Base-by-base conservation (phyloP, 2,797 vertebrate genomes). In the Chloroceryle amazona region DNA sequence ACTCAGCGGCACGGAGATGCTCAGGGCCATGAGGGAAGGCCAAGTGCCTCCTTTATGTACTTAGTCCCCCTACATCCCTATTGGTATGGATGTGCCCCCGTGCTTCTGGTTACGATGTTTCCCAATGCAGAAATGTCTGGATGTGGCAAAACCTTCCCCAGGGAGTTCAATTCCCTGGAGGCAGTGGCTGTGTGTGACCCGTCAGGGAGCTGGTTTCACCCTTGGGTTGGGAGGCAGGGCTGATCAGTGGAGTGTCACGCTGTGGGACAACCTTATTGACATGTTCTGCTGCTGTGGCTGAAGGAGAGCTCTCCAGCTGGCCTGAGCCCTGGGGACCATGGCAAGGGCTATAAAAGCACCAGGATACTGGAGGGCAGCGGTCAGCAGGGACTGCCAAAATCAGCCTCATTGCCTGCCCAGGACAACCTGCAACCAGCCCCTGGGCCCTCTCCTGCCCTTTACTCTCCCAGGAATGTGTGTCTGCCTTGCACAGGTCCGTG, bases 381-480 rank as follows among this genome's bases (percentile, higher is more conserved):
- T 14, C 7, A 52, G 51, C 68, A 63, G 52, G 67, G 51, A 19
- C 3, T 55, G 66, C 20, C 25, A 21, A 18, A 62, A 71, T 42
- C 22, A 74, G 4, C 31, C 18, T 68, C 8, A 0, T 16, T 26
- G 39, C 29, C 39, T 54, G 31, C 49, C 10, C 15, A 20, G 72
- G 60, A 46, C 42, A n/a, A 3, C 13, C 65, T n/a, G 35, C 4
- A 17, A 1, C n/a, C 63, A 17, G 33, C 49, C 21, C 46, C 54
- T 52, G 55, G 28, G 13, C 33, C 7, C 54, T 20, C 21, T 82
- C 35, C 86, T 47, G 35, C 23, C 12, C 47, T 58, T n/a, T 0
- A 0, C 21, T 41, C n/a, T 79, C 11, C 73, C 0, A 0, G 31
- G 37, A 11, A 11, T 1, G 0, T 7, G 11, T 44, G n/a, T 25